Evolutionary conservation across 2,888 invertebrate genomes (phyloP), one percentile per base, ranked within the genome.

Genomic region (Blomia tropicalis): DNA sequence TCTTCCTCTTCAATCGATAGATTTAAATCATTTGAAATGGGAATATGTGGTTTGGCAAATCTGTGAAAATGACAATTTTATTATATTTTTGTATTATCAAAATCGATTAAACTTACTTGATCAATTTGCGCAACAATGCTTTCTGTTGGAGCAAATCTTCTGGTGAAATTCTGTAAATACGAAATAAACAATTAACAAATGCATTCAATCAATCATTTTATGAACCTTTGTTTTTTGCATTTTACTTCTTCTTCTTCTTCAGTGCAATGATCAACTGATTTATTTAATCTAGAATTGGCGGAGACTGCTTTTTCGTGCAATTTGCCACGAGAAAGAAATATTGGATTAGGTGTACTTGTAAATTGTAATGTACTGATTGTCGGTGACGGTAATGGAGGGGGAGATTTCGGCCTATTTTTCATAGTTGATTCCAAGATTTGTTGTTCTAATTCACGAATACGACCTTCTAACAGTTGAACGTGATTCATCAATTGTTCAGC

Each of bases 281-380:
- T 41, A 11, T 47, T 17, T 36, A 36, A 17, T 36, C 7, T 7
- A 36, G 17, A 11, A 36, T 7, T 14, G 22, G 7, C 51, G 7
- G 7, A 11, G 51, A 19, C 17, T 11, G 36, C 51, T n/a, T 47
- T 47, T 7, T 47, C 7, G 14, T 56, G 56, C 25, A 29, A 19
- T 36, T 56, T 56, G 2, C 29, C 29, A 23, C 29, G 56, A 19
- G 56, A 56, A 2, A 56, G 29, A 36, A 56, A 56, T 29, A 56
- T 30, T 36, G 56, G 56, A 31, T 56, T 56, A 36, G 56, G 56
- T 19, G 56, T 56, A 31, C 56, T 56, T 19, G 56, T 31, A 23
- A 56, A 56, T 14, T 56, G 22, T 2, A 56, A 56, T n/a, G 22
- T 23, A 19, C 29, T 25, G 11, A 29, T 11, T 32, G 22, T 11